Base-by-base conservation (phyloP, 2,797 vertebrate genomes). In the Premnoplex brunnescens region DNA sequence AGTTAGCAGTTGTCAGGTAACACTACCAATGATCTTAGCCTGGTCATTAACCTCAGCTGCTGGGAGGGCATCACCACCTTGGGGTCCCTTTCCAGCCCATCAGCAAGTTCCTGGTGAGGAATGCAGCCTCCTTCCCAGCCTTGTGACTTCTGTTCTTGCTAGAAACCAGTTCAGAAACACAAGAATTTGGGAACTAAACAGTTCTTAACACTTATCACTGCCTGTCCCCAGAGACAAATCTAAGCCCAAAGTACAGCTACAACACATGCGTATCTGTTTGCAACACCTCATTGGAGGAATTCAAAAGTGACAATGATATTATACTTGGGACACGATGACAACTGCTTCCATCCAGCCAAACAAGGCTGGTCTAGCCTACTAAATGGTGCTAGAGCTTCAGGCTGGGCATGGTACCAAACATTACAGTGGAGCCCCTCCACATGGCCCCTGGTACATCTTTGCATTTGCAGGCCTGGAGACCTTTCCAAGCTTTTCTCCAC, bases 391-490 rank as follows among this genome's bases (percentile, higher is more conserved):
- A 67, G 77, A 92, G 71, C 79, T 90, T 81, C 69, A 81, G 77
- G 66, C 94, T 95, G 92, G 89, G 85, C 95, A 88, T 58, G 30
- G 76, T 93, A 97, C 88, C 91, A 95, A 93, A 93, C 59, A 64
- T 60, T 79, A 62, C 83, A 90, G 56, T 55, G 56, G 66, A 89
- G 62, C 79, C 94, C 89, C 95, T 93, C 82, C 81, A 37, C 14
- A 2, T 0, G 67, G 92, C 91, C 92, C 77, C 89, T 26, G 88
- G 62, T n/a, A 81, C 71, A 66, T 81, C 79, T 73, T 73, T 88
- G 76, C 62, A 18, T 78, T 91, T 75, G 63, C 51, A 62, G 73
- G 73, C 90, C 88, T 90, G 58, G 63, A 0, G 2, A 96, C 79
- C 66, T 95, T 95, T 95, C 89, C 90, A 91, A 93, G 73, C 54